phyloP scores from a whole-genome alignment of 1,140 invertebrate species.

The Augochlora pura region DNA sequence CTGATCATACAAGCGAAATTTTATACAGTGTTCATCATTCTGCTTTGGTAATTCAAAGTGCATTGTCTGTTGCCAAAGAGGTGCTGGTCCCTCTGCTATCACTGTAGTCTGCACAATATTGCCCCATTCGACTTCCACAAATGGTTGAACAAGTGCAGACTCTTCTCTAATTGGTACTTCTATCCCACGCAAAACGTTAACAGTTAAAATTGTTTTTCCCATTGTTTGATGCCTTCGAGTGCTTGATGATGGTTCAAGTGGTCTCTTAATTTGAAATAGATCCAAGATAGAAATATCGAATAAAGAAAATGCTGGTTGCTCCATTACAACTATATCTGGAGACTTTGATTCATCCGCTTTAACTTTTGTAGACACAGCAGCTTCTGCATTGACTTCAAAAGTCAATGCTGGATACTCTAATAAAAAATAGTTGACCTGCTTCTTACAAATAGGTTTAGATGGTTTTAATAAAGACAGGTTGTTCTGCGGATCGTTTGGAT shows the following conservation, averaged over 20 bases:
- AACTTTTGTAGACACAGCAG: conserved; percentile 12
- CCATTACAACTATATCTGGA: conserved; percentile 69
- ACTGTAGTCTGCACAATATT: conserved; percentile 65
- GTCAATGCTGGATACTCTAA: conserved; percentile 65
- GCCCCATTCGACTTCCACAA: conserved; percentile 76
- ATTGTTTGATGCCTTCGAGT: conserved; percentile 52
- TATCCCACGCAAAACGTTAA: conserved; percentile 74
- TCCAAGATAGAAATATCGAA: conserved; percentile 67
- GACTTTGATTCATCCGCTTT: conserved; percentile 40
- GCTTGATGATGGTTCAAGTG: conserved; percentile 57
- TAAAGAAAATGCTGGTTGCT: conserved; percentile 71
- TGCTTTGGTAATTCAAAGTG: conserved; percentile 71
- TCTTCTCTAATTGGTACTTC: conserved; percentile 78
- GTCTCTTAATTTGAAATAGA: conserved; percentile 68
- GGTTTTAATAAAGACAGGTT: conserved; percentile 53
- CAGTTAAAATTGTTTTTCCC: conserved; percentile 69
- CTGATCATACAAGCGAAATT: conserved; percentile 75
- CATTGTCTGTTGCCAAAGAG: conserved; percentile 77
- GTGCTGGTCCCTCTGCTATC: conserved; percentile 73
- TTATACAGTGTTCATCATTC: conserved; percentile 68
- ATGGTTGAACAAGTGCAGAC: conserved; percentile 73
- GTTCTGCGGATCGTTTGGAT: conserved; percentile 76
- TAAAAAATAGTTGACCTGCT: conserved; percentile 67
- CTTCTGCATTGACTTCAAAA: conserved; percentile 36
- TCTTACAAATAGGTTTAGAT: conserved; percentile 37